phyloP scores from a whole-genome alignment of 2,797 vertebrate genomes.

The Syngnathus acus region DNA sequence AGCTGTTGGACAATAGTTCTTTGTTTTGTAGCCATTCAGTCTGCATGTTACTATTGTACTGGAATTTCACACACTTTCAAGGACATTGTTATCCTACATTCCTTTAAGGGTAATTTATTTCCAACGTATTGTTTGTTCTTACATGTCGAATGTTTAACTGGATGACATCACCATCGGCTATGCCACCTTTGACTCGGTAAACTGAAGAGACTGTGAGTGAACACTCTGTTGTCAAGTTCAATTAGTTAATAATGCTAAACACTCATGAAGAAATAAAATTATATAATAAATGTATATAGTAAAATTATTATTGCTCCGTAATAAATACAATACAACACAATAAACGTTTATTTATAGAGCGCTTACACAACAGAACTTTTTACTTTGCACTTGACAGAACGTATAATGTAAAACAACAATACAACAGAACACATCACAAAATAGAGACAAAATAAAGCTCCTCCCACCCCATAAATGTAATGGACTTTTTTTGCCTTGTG shows the following conservation, averaged over 20 bases:
- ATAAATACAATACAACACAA: too few relatives aligned
- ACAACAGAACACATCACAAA: not conserved
- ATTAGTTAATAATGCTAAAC: not conserved
- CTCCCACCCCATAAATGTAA: conserved; percentile 7
- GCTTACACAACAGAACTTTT: too few relatives aligned
- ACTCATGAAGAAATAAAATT: too few relatives aligned
- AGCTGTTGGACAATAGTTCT: conserved; percentile 39
- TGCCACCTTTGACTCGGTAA: conserved; percentile 32
- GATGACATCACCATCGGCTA: conserved; percentile 36
- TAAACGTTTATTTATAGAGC: too few relatives aligned
- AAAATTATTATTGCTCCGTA: too few relatives aligned
- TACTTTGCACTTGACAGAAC: too few relatives aligned
- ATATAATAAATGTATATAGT: too few relatives aligned
- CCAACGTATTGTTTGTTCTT: conserved; percentile 27
- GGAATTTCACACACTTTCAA: conserved; percentile 10
- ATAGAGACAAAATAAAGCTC: not conserved
- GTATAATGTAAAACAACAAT: too few relatives aligned
- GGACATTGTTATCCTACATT: conserved; percentile 17
- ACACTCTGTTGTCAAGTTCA: conserved; percentile 15
- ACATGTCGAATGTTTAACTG: conserved; percentile 38
- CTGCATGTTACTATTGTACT: conserved; percentile 14
- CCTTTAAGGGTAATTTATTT: conserved; percentile 28
- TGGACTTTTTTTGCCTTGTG: not conserved
- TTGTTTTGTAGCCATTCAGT: conserved; percentile 7
- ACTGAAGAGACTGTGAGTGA: conserved; percentile 31